Conservation (phyloP, 2,113 vertebrate genomes). For the Nerophis lumbriciformis region DNA sequence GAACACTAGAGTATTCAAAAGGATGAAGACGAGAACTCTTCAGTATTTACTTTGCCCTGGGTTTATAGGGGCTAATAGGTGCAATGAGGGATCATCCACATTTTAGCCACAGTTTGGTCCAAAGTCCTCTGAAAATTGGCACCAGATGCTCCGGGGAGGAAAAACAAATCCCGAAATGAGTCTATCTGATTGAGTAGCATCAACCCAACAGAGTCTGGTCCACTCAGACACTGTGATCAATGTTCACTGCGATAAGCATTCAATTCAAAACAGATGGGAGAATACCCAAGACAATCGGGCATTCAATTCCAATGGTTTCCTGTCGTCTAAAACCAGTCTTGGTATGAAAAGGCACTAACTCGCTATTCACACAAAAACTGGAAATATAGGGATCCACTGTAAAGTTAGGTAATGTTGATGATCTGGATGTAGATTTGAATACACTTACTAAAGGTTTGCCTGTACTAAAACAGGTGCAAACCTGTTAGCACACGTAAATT, state of each 20-base stretch:
- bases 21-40: constrained; percentile 2
- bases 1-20: constrained; percentile 10
- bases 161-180: constrained; percentile 67
- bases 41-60: background rate
- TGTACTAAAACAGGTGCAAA: background rate
- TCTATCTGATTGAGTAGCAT: constrained; percentile 59
- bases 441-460: background rate
- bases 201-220: constrained; percentile 43
- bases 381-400: background rate
- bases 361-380: background rate
- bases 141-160: constrained; percentile 67
- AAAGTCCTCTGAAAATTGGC: constrained; percentile 58
- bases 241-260: constrained; percentile 50
- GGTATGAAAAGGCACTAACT: constrained; percentile 24
- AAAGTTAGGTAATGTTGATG: background rate
- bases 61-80: constrained; percentile 32
- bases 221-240: constrained; percentile 40
- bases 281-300: constrained; percentile 50
- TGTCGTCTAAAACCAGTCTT: constrained; percentile 45
- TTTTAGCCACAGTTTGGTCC: constrained; percentile 53
- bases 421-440: background rate
- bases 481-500: too few species aligned
- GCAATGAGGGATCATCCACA: constrained; percentile 47
- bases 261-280: constrained; percentile 68
- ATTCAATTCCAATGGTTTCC: constrained; percentile 59